These are phyloP conservation scores for Maniola hyperantus DNA, from an alignment of 2,888 invertebrate species.

Conservation along the genomic window DNA sequence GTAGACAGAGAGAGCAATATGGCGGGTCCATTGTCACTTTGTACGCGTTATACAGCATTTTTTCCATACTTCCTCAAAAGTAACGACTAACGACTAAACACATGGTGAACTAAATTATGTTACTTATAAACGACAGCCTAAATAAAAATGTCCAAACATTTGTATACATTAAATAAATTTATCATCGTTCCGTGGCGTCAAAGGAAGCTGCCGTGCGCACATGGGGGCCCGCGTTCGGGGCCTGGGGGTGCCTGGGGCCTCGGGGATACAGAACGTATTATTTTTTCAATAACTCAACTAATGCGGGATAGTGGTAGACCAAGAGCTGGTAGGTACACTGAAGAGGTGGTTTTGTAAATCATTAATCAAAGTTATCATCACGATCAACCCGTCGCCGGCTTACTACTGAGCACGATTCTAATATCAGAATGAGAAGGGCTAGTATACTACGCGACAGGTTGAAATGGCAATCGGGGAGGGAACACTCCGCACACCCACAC, in stretches of 20 bases:
- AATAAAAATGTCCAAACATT: constrained; percentile 83
- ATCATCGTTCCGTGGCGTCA: constrained; percentile 77
- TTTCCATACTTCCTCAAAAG: constrained; percentile 74
- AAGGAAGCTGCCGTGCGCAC: constrained; percentile 79
- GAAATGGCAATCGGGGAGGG: too few relatives aligned
- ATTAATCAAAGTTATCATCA: background rate
- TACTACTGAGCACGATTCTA: too few relatives aligned
- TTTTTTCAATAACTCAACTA: constrained; percentile 78
- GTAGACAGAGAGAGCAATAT: too few relatives aligned
- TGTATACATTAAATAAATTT: constrained; percentile 83
- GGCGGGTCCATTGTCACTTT: too few relatives aligned
- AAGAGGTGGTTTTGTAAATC: background rate
- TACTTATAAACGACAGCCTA: constrained; percentile 78
- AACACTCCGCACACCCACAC: too few relatives aligned
- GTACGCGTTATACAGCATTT: constrained; percentile 35
- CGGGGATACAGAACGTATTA: constrained; percentile 81
- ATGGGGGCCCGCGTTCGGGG: constrained; percentile 79
- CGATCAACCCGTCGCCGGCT: background rate
- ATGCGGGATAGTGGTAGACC: constrained; percentile 74
- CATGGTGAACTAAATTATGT: constrained; percentile 81
- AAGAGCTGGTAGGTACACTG: constrained; percentile 1
- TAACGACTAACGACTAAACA: constrained; percentile 69
- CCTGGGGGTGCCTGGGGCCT: constrained; percentile 57
- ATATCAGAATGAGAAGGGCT: too few relatives aligned
- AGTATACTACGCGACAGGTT: too few relatives aligned